phyloP scores from a whole-genome alignment of 2,797 vertebrate genomes.

The Salarias fasciatus region DNA sequence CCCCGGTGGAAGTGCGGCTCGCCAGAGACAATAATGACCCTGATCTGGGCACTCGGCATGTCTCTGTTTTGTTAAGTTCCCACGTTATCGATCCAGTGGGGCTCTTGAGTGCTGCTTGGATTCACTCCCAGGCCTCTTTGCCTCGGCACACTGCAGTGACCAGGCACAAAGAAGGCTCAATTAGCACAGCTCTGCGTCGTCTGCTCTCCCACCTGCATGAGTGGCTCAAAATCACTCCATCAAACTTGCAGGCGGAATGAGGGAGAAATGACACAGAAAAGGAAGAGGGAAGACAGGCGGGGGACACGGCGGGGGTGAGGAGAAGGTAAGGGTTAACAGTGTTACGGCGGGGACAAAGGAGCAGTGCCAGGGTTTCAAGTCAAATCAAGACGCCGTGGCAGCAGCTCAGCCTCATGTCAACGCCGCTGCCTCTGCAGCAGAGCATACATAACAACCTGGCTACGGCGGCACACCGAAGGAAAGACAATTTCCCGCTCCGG shows the following conservation, averaged over 20 bases:
- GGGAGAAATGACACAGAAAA: constrained; percentile 26
- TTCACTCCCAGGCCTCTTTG: constrained; percentile 71
- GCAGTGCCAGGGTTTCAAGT: constrained; percentile 75
- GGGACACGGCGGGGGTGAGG: constrained; percentile 26
- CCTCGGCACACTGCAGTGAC: constrained; percentile 78
- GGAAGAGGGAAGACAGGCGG: constrained; percentile 4
- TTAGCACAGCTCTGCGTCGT: constrained; percentile 76
- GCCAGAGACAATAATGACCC: constrained; percentile 81
- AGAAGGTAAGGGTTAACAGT: constrained; percentile 55
- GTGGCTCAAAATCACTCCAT: constrained; percentile 74
- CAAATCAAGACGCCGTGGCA: constrained; percentile 72
- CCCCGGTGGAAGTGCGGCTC: constrained; percentile 76
- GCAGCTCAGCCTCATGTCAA: constrained; percentile 69
- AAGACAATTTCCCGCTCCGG: constrained; percentile 71
- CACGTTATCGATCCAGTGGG: constrained; percentile 76
- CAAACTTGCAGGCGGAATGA: constrained; percentile 52
- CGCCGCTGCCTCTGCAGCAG: constrained; percentile 66
- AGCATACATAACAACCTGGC: constrained; percentile 74
- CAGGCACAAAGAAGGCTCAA: constrained; percentile 83
- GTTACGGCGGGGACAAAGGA: constrained; percentile 62
- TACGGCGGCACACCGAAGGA: constrained; percentile 55
- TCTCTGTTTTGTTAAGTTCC: constrained; percentile 85
- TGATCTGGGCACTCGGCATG: constrained; percentile 79
- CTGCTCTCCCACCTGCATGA: constrained; percentile 61
- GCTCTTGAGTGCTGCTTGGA: constrained; percentile 81